Base-by-base conservation (phyloP, 2,113 vertebrate species). In the Dendrocopos noguchii region DNA sequence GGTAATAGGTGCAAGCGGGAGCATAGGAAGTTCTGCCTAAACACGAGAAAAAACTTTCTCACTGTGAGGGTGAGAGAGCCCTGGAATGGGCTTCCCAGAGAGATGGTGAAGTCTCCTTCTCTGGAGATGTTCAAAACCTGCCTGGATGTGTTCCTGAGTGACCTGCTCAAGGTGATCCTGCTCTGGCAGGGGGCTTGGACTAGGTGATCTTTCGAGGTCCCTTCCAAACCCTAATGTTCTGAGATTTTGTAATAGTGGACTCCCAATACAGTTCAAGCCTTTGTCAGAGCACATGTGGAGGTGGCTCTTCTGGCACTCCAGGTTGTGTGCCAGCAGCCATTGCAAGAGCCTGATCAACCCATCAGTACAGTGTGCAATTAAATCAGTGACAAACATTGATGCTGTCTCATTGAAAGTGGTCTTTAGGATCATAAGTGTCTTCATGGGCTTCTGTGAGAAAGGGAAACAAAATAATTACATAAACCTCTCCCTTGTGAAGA, bases 401-500 rank as follows among this genome's bases (percentile, higher is more conserved):
- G 59, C 15, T 72, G 36, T 83, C 82, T 91, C 50, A 28, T 88
- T 93, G 33, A 25, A 89, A 89, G 31, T 66, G 91, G 94, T 33
- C 87, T 74, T 72, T 91, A 89, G 55, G 15, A 71, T 80, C 52
- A 1, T 78, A 85, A 92, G 47, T 78, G 57, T 94, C 84, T 77
- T 91, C 68, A n/a, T 33, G 65, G 79, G 87, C 84, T 93, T 94
- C 87, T 85, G 33, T 96, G 83, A 95, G 75, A 85, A 94, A 80
- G 57, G 76, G 56, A 24, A 71, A 60, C 78, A 61, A n/a, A 53
- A 29, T 55, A 53, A 36, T 39, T 71, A 64, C 34, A 61, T 67
- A 95, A 71, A n/a, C 70, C 76, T 95, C 91, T 95, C 88, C 24
- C 47, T 87, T 94, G 95, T 88, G n/a, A 87, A 96, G 96, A 91